These are phyloP conservation scores for Cryptomyrus ogoouensis DNA, from an alignment of 2,113 vertebrate genomes.

Conservation along the genomic window DNA sequence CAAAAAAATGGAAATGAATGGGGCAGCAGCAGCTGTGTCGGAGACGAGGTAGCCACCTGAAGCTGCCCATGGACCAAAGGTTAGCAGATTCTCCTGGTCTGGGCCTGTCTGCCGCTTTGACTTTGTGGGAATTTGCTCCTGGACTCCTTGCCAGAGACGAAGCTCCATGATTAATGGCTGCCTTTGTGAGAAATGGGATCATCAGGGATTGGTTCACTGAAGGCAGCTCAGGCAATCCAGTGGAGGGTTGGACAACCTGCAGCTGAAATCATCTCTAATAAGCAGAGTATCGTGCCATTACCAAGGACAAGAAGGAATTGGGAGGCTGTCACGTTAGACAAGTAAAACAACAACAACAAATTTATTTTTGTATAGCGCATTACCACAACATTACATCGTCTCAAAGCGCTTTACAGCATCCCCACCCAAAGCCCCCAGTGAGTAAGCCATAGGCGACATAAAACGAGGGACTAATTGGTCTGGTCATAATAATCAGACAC, in stretches of 20 bases:
- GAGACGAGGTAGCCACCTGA: not conserved
- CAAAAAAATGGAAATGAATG: slow-evolving; percentile 22
- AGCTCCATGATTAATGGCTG: not conserved
- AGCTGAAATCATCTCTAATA: not conserved
- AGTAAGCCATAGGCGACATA: too few relatives aligned
- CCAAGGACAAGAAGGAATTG: not conserved
- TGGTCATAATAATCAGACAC: not conserved
- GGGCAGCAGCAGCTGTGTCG: slow-evolving; percentile 25
- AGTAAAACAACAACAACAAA: not conserved
- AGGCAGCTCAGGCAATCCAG: not conserved
- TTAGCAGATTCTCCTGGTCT: not conserved
- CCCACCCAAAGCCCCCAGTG: too few relatives aligned
- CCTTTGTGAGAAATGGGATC: not conserved
- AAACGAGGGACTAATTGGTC: not conserved
- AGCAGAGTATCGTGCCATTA: not conserved
- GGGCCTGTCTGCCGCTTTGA: not conserved
- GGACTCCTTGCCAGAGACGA: not conserved
- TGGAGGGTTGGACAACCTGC: too few relatives aligned
- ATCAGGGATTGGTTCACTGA: not conserved
- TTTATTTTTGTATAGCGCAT: too few relatives aligned
- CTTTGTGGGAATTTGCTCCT: not conserved
- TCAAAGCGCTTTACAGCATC: too few relatives aligned
- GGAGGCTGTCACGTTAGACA: not conserved
- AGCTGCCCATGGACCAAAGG: not conserved
- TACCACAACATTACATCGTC: too few relatives aligned